phyloP scores from a whole-genome alignment of 2,797 vertebrate species.

The Neomorphus geoffroyi region DNA sequence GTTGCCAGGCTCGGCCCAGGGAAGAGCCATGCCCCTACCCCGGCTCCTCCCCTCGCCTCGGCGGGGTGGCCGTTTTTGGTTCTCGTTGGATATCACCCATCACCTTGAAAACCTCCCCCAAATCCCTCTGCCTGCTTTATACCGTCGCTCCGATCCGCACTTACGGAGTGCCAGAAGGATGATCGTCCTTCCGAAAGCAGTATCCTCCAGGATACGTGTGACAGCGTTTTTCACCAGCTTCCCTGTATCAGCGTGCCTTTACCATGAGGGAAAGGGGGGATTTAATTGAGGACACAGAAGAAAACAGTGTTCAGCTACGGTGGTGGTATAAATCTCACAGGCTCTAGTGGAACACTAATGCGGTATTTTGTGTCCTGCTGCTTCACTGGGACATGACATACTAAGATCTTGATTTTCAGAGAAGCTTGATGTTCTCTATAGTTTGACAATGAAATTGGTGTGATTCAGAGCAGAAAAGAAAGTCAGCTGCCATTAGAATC shows the following conservation, averaged over 20 bases:
- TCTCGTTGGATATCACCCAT: not conserved
- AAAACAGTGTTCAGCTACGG: not conserved
- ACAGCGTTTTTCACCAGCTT: not conserved
- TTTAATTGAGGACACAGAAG: not conserved
- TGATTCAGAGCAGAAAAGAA: constrained; percentile 7
- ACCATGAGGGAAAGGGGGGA: not conserved
- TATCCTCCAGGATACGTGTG: not conserved
- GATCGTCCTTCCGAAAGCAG: not conserved
- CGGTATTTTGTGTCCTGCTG: not conserved
- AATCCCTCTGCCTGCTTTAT: not conserved
- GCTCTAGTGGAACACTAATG: not conserved
- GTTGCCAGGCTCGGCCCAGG: not conserved
- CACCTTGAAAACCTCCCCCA: not conserved
- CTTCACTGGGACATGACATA: not conserved
- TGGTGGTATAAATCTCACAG: not conserved
- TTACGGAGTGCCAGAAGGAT: not conserved
- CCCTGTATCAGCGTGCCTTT: not conserved
- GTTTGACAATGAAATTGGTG: not conserved
- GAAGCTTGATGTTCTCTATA: not conserved
- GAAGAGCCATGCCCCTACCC: not conserved
- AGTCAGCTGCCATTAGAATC: not conserved
- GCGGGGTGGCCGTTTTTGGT: not conserved
- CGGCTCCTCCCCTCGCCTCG: constrained; percentile 40
- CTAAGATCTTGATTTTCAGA: not conserved
- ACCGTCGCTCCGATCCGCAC: not conserved